Base-by-base conservation (phyloP, 2,113 vertebrate species). In the Centrocercus urophasianus region DNA sequence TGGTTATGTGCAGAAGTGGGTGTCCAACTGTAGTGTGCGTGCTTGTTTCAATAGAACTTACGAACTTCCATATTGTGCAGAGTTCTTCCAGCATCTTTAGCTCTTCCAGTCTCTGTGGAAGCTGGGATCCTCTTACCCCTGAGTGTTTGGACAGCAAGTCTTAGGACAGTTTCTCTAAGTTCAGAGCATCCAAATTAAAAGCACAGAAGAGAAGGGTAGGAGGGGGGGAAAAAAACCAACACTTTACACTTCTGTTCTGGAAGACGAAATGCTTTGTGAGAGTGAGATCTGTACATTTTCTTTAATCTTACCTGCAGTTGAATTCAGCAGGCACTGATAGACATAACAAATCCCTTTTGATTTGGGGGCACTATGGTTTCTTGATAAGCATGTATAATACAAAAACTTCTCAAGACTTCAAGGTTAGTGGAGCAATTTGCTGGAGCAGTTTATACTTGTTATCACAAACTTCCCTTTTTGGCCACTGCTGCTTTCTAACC, bases 401-500 rank as follows among this genome's bases (percentile, higher is more conserved):
- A 88, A 91, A 81, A 50, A 24, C 20, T 56, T 86, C 66, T 38
- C 79, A 74, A 86, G 76, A 50, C 82, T 88, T 93, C 36, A 77
- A 83, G 80, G 61, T 84, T 81, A 81, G 38, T 34, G 25, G 50
- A 83, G 47, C 67, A 59, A 91, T 72, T 82, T 79, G 48, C 66
- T 88, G 47, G 15, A 95, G 78, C 40, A 76, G n/a, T 81, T 92
- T 93, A 47, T 78, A 57, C 61, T 72, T 77, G 59, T 90, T 86
- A 67, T 57, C 56, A 71, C 42, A 73, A 34, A 60, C 52, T 90
- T 90, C 38, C 61, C 79, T 88, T 88, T 11, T 40, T 88, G 86
- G 88, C 69, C 65, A 90, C 73, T 71, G 76, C 69, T 93, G 80
- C 76, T 43, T 83, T 93, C 92, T 95, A 96, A 93, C 61, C 76